Evolutionary conservation across 2,797 vertebrate species (phyloP).

Genomic region (Kryptopterus vitreolus): DNA sequence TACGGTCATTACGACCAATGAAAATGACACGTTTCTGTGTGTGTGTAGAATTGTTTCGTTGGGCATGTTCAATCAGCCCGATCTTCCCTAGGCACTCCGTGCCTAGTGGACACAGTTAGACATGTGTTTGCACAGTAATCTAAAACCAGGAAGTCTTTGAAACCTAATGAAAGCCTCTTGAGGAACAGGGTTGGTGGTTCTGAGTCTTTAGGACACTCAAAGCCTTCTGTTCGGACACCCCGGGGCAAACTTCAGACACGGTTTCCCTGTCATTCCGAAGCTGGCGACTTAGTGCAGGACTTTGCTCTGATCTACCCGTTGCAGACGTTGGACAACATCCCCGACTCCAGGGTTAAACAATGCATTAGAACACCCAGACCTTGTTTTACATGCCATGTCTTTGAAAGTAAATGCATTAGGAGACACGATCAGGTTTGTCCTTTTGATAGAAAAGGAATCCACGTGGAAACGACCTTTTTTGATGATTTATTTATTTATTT

Average conservation of each 20-base stretch:
- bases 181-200: slow-evolving; percentile 71
- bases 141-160: slow-evolving; percentile 82
- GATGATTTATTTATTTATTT: no score
- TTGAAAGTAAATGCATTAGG: slow-evolving; percentile 12
- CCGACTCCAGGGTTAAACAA: slow-evolving; percentile 28
- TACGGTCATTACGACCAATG: slow-evolving; percentile 40
- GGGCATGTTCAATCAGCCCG: slow-evolving; percentile 56
- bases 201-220: slow-evolving; percentile 66
- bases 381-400: slow-evolving; percentile 1
- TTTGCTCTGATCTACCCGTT: slow-evolving; percentile 30
- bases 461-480: slow-evolving; percentile 23
- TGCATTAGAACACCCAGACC: background rate
- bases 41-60: slow-evolving; percentile 59
- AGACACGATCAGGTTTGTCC: background rate
- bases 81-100: slow-evolving; percentile 47
- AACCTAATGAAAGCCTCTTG: slow-evolving; percentile 70
- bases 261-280: slow-evolving; percentile 55
- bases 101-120: slow-evolving; percentile 68
- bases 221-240: slow-evolving; percentile 62
- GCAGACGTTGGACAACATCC: slow-evolving; percentile 22
- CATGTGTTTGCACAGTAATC: slow-evolving; percentile 74
- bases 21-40: slow-evolving; percentile 63
- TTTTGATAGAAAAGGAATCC: background rate
- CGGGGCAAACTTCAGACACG: slow-evolving; percentile 61
- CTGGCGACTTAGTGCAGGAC: slow-evolving; percentile 44